A percentile compares a stretch with the other conserved stretches of the same genome.
Evolutionary conservation across 2,888 invertebrate species (phyloP).

Genomic region (Drosophila differens): DNA sequence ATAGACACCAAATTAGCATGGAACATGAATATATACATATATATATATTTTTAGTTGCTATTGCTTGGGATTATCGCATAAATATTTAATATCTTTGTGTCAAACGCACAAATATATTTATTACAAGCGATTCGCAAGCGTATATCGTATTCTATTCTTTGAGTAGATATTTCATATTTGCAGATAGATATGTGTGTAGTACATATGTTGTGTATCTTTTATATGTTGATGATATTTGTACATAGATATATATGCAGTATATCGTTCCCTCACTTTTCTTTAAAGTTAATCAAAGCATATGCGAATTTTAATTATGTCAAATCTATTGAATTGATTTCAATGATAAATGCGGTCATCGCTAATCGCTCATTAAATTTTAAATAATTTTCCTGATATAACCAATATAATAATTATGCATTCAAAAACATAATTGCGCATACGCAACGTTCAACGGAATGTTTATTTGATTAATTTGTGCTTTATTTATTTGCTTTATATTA

Average conservation of each 20-base stretch:
- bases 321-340: not conserved
- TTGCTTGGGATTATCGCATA: not conserved
- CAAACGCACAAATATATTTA: not conserved
- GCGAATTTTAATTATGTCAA: not conserved
- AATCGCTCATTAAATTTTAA: not conserved
- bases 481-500: slow-evolving; percentile 1
- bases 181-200: not conserved
- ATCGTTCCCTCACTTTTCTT: fast-evolving
- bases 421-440: slow-evolving; percentile 18
- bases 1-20: slow-evolving; percentile 44
- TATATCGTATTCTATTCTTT: not conserved
- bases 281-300: not conserved
- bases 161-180: not conserved
- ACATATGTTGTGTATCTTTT: not conserved
- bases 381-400: not conserved
- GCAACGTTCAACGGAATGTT: slow-evolving; percentile 11
- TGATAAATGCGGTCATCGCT: not conserved
- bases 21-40: slow-evolving; percentile 17
- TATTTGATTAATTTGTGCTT: slow-evolving; percentile 32
- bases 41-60: slow-evolving; percentile 13
- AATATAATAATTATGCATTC: not conserved
- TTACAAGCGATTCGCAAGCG: not conserved
- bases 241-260: not conserved
- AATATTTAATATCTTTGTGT: not conserved
- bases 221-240: not conserved